These are phyloP conservation scores for Gobio gobio DNA, from an alignment of 2,113 vertebrate genomes.

Conservation along the genomic window DNA sequence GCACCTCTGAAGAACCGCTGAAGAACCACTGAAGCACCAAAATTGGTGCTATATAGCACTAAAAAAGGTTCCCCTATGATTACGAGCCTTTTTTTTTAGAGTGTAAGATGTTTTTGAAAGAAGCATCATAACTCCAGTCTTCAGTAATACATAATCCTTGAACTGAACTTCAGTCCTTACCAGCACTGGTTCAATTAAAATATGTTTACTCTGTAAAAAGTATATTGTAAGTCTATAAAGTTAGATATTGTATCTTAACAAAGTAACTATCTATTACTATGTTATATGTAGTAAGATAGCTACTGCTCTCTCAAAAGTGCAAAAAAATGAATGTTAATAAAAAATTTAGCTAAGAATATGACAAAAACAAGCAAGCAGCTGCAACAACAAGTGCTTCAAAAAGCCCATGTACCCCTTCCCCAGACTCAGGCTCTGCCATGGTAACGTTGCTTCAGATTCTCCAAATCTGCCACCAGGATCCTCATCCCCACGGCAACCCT, in stretches of 20 bases:
- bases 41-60: too few relatives aligned
- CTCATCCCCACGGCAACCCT: conserved; percentile 42
- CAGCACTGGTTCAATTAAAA: too few relatives aligned
- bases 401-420: conserved; percentile 27
- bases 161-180: too few relatives aligned
- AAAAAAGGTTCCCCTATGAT: too few relatives aligned
- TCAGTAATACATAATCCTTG: not conserved
- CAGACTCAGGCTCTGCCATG: conserved; percentile 32
- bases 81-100: too few relatives aligned
- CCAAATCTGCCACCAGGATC: conserved; percentile 41
- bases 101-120: too few relatives aligned
- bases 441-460: conserved; percentile 18
- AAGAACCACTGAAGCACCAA: too few relatives aligned
- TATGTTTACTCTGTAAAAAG: too few relatives aligned
- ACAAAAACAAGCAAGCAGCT: not conserved
- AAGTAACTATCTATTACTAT: not conserved
- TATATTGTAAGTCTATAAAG: not conserved
- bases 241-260: not conserved
- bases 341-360: not conserved
- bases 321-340: not conserved
- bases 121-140: too few relatives aligned
- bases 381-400: conserved; percentile 27
- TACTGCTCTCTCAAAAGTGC: not conserved
- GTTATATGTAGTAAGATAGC: not conserved
- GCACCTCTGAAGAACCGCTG: too few relatives aligned